Conservation (phyloP, 2,113 vertebrate species). For the Myrmecobius fasciatus region DNA sequence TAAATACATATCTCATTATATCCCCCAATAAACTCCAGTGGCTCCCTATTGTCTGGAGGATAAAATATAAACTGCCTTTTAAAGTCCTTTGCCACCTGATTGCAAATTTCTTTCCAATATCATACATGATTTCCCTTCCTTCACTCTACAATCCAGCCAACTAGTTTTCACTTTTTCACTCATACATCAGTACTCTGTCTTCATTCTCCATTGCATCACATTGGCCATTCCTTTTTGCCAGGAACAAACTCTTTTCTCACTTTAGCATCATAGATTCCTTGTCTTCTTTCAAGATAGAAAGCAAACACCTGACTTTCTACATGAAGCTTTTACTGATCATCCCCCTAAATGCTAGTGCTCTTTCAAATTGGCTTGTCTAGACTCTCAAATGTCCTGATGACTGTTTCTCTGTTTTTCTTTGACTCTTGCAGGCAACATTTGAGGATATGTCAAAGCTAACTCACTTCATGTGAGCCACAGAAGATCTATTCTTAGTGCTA, state of each 20-base stretch:
- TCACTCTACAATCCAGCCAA: background rate
- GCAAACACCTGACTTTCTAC: background rate
- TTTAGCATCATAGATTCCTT: background rate
- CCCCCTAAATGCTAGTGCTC: background rate
- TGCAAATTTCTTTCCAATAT: background rate
- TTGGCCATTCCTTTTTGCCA: background rate
- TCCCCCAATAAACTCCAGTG: background rate
- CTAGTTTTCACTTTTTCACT: background rate
- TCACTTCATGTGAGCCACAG: constrained; percentile 50
- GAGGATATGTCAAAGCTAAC: constrained; percentile 49
- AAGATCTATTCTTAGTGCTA: constrained; percentile 11
- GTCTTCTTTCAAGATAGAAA: background rate
- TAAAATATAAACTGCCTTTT: background rate
- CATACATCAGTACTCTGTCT: background rate
- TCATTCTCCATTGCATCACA: background rate
- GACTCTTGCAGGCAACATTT: constrained; percentile 1
- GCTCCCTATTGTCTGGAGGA: background rate
- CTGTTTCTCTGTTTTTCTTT: constrained; percentile 60
- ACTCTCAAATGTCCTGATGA: constrained; percentile 21
- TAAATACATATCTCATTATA: background rate
- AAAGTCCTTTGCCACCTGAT: background rate
- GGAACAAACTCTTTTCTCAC: background rate
- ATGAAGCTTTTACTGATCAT: background rate
- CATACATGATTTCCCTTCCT: background rate
- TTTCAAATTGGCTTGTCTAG: background rate